Conservation (phyloP, 2,888 invertebrate species). For the Carpatolechia fugitivella region DNA sequence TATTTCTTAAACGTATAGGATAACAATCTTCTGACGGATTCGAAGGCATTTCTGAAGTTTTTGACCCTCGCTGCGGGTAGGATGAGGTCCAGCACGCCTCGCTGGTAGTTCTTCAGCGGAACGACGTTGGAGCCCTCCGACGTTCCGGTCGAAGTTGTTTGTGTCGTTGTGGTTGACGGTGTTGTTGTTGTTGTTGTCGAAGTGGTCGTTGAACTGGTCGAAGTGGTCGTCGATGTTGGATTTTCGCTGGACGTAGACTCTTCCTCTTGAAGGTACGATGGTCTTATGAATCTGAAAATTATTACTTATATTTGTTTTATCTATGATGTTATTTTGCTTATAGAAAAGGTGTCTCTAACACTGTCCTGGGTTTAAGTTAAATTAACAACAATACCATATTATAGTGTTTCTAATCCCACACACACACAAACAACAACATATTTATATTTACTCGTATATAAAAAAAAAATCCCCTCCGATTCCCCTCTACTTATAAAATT, state of each 20-base stretch:
- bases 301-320: background rate
- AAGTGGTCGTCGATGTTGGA: background rate
- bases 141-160: too few relatives aligned
- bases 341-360: too few relatives aligned
- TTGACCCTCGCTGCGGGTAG: conserved; percentile 53
- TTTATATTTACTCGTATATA: too few relatives aligned
- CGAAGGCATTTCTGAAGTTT: conserved; percentile 51
- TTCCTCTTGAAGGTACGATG: conserved; percentile 24
- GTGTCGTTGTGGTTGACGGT: conserved; percentile 2
- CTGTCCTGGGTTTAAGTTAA: too few relatives aligned
- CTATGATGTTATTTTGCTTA: too few relatives aligned
- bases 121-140: conserved; percentile 36
- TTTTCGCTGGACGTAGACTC: background rate
- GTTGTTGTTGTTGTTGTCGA: conserved; percentile 15
- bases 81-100: conserved; percentile 55
- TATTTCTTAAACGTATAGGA: conserved; percentile 49
- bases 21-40: conserved; percentile 45
- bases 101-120: conserved; percentile 36
- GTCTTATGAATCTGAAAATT: background rate
- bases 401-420: too few relatives aligned
- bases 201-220: background rate
- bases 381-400: too few relatives aligned
- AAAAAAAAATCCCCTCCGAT: too few relatives aligned
- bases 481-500: too few relatives aligned
- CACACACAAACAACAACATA: too few relatives aligned